These are phyloP conservation scores for Orussus abietinus DNA, from an alignment of 1,140 invertebrate genomes.

Conservation along the genomic window DNA sequence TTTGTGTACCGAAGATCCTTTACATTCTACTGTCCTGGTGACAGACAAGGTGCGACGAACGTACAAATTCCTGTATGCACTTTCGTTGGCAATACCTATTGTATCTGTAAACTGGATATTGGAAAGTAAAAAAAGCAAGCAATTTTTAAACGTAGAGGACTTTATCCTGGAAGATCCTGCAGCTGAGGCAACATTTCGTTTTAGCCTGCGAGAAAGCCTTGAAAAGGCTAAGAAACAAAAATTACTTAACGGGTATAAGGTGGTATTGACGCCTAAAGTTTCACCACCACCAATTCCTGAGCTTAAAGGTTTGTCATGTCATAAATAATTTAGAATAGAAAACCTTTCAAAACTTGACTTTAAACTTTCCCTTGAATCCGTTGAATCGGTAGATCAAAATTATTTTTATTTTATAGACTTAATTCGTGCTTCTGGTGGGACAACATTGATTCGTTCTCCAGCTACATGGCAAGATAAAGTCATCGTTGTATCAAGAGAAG, in stretches of 20 bases:
- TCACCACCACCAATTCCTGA: constrained; percentile 43
- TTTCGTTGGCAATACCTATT: constrained; percentile 48
- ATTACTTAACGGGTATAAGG: constrained; percentile 40
- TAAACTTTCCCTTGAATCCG: constrained; percentile 5
- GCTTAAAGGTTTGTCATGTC: constrained; percentile 42
- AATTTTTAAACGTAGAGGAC: constrained; percentile 38
- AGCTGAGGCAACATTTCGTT: constrained; percentile 46
- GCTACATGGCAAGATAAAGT: constrained; percentile 37
- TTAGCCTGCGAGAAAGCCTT: constrained; percentile 44
- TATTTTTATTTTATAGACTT: constrained; percentile 43
- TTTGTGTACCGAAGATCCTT: constrained; percentile 35
- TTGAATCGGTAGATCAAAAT: constrained; percentile 3
- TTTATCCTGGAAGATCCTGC: constrained; percentile 48
- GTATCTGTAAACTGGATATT: constrained; percentile 48
- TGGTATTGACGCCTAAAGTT: constrained; percentile 50
- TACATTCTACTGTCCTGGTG: constrained; percentile 46
- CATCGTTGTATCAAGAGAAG: constrained; percentile 40
- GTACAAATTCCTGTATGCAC: constrained; percentile 52
- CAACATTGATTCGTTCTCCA: constrained; percentile 32
- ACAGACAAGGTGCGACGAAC: constrained; percentile 55
- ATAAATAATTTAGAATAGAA: not conserved
- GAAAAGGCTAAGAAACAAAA: constrained; percentile 32
- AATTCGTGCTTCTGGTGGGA: constrained; percentile 42
- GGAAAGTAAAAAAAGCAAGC: constrained; percentile 29
- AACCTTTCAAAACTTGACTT: not conserved